A percentile compares a stretch with the other conserved stretches of the same genome.
Conservation (phyloP, 2,888 invertebrate genomes). For the Nemapogon koenigi region DNA sequence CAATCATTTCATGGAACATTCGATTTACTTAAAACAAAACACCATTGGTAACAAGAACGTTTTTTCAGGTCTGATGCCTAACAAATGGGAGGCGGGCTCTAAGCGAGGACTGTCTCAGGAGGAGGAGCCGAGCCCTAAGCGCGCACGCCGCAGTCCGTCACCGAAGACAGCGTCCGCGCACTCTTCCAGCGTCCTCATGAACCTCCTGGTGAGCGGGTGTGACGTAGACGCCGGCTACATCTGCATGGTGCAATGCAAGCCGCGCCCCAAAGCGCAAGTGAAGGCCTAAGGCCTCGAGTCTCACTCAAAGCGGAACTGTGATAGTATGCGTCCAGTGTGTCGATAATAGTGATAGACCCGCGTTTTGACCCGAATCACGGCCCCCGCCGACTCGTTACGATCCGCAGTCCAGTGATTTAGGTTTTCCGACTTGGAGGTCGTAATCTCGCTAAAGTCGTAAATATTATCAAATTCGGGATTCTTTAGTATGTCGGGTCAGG, state of each 20-base stretch:
- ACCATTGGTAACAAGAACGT: background rate
- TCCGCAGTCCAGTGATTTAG: too few relatives aligned
- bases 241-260: conserved; percentile 77
- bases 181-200: conserved; percentile 87
- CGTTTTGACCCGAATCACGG: background rate
- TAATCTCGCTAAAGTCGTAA: too few relatives aligned
- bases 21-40: conserved; percentile 1
- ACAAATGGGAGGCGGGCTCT: conserved; percentile 47
- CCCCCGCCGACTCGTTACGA: too few relatives aligned
- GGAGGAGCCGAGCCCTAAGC: conserved; percentile 45
- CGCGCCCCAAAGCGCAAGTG: conserved; percentile 41
- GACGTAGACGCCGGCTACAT: conserved; percentile 93
- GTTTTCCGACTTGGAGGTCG: too few relatives aligned
- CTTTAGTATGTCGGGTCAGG: too few relatives aligned
- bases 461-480: too few relatives aligned
- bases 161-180: conserved; percentile 35
- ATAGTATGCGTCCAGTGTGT: conserved; percentile 55
- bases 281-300: conserved; percentile 39
- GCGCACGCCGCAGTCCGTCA: conserved; percentile 46
- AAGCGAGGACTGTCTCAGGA: conserved; percentile 48
- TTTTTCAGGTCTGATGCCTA: conserved; percentile 45
- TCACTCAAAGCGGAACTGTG: conserved; percentile 40
- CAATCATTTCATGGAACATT: background rate
- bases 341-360: background rate
- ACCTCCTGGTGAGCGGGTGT: conserved; percentile 93